These are phyloP conservation scores for Acrobeloides nanus DNA, from an alignment of 2,888 invertebrate species.

Conservation along the genomic window DNA sequence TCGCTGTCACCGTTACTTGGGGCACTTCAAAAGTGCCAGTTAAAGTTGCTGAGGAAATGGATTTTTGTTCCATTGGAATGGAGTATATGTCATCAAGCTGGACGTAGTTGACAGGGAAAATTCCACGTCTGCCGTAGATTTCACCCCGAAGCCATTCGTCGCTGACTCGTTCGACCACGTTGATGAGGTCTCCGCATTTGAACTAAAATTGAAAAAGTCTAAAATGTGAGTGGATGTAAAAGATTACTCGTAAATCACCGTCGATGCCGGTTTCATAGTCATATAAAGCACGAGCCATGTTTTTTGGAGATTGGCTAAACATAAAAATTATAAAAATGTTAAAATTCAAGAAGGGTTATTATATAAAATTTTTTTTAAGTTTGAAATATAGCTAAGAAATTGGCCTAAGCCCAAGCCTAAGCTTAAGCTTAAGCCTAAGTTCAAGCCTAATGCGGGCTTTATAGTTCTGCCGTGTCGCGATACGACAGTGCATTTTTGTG, in stretches of 20 bases:
- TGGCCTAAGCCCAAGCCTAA: too few species aligned
- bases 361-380: too few species aligned
- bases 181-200: slow-evolving; percentile 27
- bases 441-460: too few species aligned
- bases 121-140: slow-evolving; percentile 29
- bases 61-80: too few species aligned
- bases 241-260: slow-evolving; percentile 40
- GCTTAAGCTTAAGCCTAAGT: too few species aligned
- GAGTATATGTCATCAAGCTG: too few species aligned
- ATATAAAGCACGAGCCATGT: slow-evolving; percentile 42
- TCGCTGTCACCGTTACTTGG: slow-evolving; percentile 24
- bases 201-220: slow-evolving; percentile 32
- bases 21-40: background rate
- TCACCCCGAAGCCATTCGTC: slow-evolving; percentile 46
- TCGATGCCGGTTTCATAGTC: slow-evolving; percentile 37
- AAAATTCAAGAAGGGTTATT: too few species aligned
- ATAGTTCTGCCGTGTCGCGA: too few species aligned
- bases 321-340: too few species aligned
- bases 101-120: slow-evolving; percentile 41
- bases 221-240: background rate
- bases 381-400: too few species aligned
- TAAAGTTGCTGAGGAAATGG: slow-evolving; percentile 7
- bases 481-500: too few species aligned
- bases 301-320: too few species aligned
- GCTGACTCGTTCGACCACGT: slow-evolving; percentile 29